Conservation (phyloP, 2,888 invertebrate genomes). For the Ennomos fuscantarius region DNA sequence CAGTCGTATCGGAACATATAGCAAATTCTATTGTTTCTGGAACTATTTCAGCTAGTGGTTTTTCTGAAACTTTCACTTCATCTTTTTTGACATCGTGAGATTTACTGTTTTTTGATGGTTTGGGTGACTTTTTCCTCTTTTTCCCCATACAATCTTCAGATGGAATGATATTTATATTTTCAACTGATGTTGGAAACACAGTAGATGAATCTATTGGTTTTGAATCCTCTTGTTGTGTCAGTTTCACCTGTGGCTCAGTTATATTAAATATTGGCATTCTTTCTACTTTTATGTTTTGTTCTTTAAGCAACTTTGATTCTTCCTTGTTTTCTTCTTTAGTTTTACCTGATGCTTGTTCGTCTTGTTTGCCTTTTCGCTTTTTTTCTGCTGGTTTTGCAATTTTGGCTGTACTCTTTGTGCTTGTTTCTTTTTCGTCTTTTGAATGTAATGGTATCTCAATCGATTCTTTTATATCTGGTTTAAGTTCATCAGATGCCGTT, state of each 20-base stretch:
- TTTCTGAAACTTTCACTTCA: not conserved
- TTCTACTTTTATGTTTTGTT: conserved; percentile 18
- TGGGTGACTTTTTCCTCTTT: conserved; percentile 50
- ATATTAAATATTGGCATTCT: conserved; percentile 1
- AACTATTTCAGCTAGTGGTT: not conserved
- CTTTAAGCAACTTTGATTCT: conserved; percentile 1
- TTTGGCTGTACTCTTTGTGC: conserved; percentile 61
- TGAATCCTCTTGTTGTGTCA: not conserved
- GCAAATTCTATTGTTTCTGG: conserved; percentile 8
- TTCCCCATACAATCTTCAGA: conserved; percentile 45
- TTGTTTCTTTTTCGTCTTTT: conserved; percentile 37
- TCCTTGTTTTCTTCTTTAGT: conserved; percentile 14
- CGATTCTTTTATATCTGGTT: conserved; percentile 15
- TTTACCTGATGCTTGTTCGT: conserved; percentile 20
- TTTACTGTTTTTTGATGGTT: conserved; percentile 38
- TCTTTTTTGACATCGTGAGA: conserved; percentile 17
- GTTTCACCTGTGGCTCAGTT: not conserved
- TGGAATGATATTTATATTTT: conserved; percentile 21
- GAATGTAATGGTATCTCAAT: not conserved
- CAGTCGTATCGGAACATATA: not conserved
- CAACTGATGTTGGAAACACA: not conserved
- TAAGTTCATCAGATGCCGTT: not conserved
- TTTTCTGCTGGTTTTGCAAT: conserved; percentile 72
- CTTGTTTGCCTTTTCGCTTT: conserved; percentile 56
- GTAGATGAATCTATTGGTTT: not conserved